Evolutionary conservation across 1,140 invertebrate species (phyloP).

Genomic region (Teleopsis dalmanni): DNA sequence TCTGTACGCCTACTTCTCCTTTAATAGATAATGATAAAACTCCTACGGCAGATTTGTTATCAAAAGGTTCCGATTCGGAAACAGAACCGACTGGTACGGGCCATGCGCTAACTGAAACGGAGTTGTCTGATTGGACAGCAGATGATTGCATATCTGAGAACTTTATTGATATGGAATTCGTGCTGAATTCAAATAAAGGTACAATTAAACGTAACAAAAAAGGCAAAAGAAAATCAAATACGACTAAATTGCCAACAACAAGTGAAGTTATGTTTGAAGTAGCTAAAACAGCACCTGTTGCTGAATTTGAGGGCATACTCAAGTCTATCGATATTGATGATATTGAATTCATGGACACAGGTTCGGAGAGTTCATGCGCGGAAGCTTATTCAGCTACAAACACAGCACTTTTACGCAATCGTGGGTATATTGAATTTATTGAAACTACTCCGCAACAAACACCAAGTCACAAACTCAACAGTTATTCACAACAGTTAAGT

Average conservation of each 20-base stretch:
- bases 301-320: constrained; percentile 32
- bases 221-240: constrained; percentile 24
- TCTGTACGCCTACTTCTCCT: constrained; percentile 17
- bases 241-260: constrained; percentile 31
- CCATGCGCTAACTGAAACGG: constrained; percentile 69
- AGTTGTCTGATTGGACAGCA: constrained; percentile 76
- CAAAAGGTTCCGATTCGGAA: constrained; percentile 43
- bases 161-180: constrained; percentile 58
- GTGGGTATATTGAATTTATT: constrained; percentile 63
- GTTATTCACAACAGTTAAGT: not conserved
- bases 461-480: not conserved
- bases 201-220: constrained; percentile 47
- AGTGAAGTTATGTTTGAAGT: constrained; percentile 30
- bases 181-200: constrained; percentile 51
- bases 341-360: constrained; percentile 71
- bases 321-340: constrained; percentile 42
- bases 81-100: constrained; percentile 57
- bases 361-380: constrained; percentile 53
- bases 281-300: constrained; percentile 35
- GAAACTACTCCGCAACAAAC: constrained; percentile 34
- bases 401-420: constrained; percentile 50
- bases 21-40: constrained; percentile 39
- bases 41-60: constrained; percentile 29
- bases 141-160: constrained; percentile 69
- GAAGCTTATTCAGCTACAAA: constrained; percentile 54